These are phyloP conservation scores for Neuroscelio doddi DNA, from an alignment of 2,888 invertebrate species.

Conservation along the genomic window DNA sequence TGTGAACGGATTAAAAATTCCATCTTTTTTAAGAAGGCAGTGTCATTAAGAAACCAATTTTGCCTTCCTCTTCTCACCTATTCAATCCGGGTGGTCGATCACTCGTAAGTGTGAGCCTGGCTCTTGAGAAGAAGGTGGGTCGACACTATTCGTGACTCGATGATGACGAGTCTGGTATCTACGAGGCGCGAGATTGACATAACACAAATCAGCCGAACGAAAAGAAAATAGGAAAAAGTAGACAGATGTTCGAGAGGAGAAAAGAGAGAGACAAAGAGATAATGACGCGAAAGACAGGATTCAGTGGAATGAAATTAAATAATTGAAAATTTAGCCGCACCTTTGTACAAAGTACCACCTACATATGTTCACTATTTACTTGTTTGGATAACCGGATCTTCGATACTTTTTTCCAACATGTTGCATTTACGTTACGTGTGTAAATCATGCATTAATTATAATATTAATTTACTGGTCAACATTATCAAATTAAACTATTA, in stretches of 20 bases:
- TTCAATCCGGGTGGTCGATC: neutral
- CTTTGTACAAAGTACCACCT: too few species aligned
- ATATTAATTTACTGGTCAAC: too few species aligned
- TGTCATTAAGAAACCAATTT: neutral
- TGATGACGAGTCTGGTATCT: neutral
- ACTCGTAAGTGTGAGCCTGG: neutral
- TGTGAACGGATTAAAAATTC: neutral
- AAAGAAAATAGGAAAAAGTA: slow-evolving; percentile 9
- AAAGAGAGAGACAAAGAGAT: neutral
- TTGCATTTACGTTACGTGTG: too few species aligned
- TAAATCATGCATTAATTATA: too few species aligned
- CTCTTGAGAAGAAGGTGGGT: slow-evolving; percentile 1
- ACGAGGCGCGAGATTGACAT: slow-evolving; percentile 7
- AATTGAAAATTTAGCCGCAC: too few species aligned
- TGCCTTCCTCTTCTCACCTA: neutral
- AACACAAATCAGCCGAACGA: neutral
- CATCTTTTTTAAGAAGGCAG: neutral
- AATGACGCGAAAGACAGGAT: too few species aligned
- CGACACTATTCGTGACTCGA: neutral
- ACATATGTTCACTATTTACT: too few species aligned
- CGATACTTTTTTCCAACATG: too few species aligned
- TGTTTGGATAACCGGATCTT: too few species aligned
- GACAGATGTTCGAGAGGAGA: slow-evolving; percentile 8
- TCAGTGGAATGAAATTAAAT: too few species aligned
- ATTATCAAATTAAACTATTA: too few species aligned